Conservation (phyloP, 2,113 vertebrate species). For the Sprattus sprattus region DNA sequence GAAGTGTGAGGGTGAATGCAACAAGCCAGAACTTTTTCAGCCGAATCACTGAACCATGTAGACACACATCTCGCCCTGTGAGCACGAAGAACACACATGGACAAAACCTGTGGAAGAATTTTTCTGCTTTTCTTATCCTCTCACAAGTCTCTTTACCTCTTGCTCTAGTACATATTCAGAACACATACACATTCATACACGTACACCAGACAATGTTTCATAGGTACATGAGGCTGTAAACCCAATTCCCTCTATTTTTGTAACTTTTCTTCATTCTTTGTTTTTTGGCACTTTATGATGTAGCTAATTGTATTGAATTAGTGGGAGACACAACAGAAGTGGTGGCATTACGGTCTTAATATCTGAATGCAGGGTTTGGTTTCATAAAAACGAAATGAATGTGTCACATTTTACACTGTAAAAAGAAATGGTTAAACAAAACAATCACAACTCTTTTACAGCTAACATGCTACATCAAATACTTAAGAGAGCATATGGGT, state of each 20-base stretch:
- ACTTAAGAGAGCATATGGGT: no score
- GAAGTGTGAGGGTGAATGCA: conserved; percentile 64
- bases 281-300: no score
- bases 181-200: neutral
- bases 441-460: no score
- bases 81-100: conserved; percentile 61
- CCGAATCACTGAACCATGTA: conserved; percentile 65
- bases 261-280: neutral
- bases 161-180: neutral
- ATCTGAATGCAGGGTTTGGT: no score
- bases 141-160: neutral
- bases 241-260: neutral
- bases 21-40: conserved; percentile 65
- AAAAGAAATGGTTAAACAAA: no score
- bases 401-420: no score
- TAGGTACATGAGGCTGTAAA: no score
- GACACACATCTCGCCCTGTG: conserved; percentile 55
- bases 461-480: no score
- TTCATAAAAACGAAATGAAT: no score
- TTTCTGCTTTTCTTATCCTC: neutral
- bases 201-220: neutral
- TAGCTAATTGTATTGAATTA: no score
- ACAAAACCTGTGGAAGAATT: conserved; percentile 47
- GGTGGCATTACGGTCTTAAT: no score
- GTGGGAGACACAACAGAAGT: no score